phyloP scores from a whole-genome alignment of 2,888 invertebrate species.

The Thereva nobilitata region DNA sequence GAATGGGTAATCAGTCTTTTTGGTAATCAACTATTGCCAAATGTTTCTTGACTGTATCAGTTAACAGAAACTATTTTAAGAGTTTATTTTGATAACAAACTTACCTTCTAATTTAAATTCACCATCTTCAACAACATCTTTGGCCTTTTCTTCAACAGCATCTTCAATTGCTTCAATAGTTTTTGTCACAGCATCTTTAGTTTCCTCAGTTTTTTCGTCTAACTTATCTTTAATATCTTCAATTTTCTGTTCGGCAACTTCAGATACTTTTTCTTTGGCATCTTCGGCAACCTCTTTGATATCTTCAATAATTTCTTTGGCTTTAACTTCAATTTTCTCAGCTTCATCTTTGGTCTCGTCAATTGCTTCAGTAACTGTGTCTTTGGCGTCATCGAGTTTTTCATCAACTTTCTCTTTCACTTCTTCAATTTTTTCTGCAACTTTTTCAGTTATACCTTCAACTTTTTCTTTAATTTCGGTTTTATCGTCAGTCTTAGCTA shows the following conservation, averaged over 20 bases:
- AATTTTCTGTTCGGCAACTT: slow-evolving; percentile 13
- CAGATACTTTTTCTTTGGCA: slow-evolving; percentile 35
- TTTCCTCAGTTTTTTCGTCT: slow-evolving; percentile 29
- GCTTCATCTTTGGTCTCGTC: slow-evolving; percentile 1
- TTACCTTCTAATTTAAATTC: no score
- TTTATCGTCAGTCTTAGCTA: no score
- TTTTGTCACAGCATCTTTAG: background rate
- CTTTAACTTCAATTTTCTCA: slow-evolving; percentile 3
- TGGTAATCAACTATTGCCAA: no score
- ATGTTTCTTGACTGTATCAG: no score
- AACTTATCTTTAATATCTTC: slow-evolving; percentile 31
- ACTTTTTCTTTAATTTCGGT: background rate
- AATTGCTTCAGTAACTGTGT: slow-evolving; percentile 8
- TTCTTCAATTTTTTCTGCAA: slow-evolving; percentile 41
- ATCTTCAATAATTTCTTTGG: background rate
- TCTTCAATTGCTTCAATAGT: slow-evolving; percentile 29
- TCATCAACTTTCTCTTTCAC: slow-evolving; percentile 29
- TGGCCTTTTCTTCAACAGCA: slow-evolving; percentile 24
- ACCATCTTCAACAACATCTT: slow-evolving; percentile 28
- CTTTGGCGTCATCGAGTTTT: slow-evolving; percentile 12
- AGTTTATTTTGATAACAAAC: no score
- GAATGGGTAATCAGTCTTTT: no score
- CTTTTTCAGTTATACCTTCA: slow-evolving; percentile 30
- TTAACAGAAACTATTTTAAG: no score
- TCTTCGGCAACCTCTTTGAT: slow-evolving; percentile 29